Conservation (phyloP, 2,113 vertebrate genomes). For the Tachysurus vachellii region DNA sequence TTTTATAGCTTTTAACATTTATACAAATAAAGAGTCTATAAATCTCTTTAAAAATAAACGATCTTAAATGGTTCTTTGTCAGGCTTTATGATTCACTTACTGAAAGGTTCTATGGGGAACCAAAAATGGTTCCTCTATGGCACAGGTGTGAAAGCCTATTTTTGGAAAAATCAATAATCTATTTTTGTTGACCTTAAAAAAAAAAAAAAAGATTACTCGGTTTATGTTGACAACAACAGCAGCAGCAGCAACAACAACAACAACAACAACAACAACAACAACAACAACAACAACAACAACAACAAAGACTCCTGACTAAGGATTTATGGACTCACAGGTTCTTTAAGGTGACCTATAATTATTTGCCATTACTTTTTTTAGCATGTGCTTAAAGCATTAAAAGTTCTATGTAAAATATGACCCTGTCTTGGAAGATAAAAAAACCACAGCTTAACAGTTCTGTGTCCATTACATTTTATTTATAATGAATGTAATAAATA, state of each 20-base stretch:
- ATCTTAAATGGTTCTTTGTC: no score
- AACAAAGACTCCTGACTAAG: background rate
- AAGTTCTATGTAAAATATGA: background rate
- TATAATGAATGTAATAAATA: background rate
- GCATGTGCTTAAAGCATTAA: background rate
- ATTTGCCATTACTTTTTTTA: background rate
- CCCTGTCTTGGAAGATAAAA: background rate
- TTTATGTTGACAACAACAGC: background rate
- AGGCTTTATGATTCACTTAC: background rate
- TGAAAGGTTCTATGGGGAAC: background rate
- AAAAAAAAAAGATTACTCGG: background rate
- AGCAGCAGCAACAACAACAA: background rate
- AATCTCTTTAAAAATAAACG: no score
- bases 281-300: no score
- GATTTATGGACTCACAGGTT: background rate
- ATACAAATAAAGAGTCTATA: background rate
- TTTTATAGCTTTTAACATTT: background rate
- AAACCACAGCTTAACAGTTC: background rate
- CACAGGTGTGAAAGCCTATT: no score
- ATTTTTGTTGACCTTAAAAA: background rate
- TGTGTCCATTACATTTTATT: background rate
- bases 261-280: background rate
- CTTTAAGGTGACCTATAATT: background rate
- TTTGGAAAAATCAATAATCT: background rate
- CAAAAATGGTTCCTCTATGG: background rate